Evolutionary conservation across 2,113 vertebrate species (phyloP), one percentile per base, ranked within the genome.

Genomic region (Mohoua ochrocephala): DNA sequence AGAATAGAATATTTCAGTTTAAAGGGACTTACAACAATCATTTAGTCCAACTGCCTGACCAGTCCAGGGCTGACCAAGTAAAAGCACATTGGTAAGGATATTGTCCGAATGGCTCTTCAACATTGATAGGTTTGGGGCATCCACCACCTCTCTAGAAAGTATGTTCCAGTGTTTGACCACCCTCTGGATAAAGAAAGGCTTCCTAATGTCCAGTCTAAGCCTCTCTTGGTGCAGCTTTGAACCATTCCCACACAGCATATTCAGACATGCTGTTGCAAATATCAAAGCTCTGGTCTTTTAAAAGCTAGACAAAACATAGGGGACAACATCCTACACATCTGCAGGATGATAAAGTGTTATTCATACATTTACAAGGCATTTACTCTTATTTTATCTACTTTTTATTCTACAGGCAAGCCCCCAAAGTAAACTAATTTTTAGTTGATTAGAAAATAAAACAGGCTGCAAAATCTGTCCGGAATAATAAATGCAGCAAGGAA

Each of bases 1-100:
- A 49, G 10, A 59, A 31, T 4, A 56, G 52, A 63, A 9, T 11
- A 37, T 44, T 80, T 54, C 35, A 11, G 1, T 54, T 60, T 45
- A 30, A 76, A 76, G 3, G 4, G 11, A 60, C 10, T 6, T 39
- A 13, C 5, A 60, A 18, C 1, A 6, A 30, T n/a, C 1, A 28
- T 26, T 53, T 78, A 33, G 33, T 67, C 9, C 33, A 39, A 50
- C 23, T 50, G 15, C 35, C 78, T 68, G 54, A 74, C 16, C 7
- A 42, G 1, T 52, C 57, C n/a, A 53, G 3, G n/a, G 16, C 8
- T 68, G 60, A 59, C 2, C 7, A 80, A 75, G 9, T 6, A 52
- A n/a, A 69, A 79, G 9, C 9, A 52, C 6, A 3, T 7, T 20
- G 27, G 8, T 31, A 44, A 71, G 16, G 9, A 3, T 4, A 17